Conservation (phyloP, 1,140 invertebrate genomes). For the Lordiphosa collinella region DNA sequence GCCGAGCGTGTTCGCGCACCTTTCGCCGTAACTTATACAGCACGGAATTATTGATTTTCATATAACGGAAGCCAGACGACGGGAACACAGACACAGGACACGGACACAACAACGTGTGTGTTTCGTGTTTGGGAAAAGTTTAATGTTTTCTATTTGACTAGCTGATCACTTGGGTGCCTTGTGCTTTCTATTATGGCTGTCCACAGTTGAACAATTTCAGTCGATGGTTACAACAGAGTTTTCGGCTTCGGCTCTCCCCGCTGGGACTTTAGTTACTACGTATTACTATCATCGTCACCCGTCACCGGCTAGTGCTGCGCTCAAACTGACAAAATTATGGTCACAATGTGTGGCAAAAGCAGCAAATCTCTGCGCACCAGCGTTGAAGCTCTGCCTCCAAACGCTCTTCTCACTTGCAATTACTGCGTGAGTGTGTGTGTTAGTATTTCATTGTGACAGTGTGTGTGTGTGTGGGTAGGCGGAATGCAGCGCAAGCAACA, state of each 20-base stretch:
- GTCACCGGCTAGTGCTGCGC: constrained; percentile 70
- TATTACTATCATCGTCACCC: constrained; percentile 50
- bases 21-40: constrained; percentile 76
- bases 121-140: not conserved
- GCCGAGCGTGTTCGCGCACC: constrained; percentile 53
- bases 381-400: constrained; percentile 41
- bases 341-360: constrained; percentile 39
- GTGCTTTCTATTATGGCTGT: constrained; percentile 17
- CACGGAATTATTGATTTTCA: constrained; percentile 74
- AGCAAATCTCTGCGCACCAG: constrained; percentile 68
- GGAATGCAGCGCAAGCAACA: constrained; percentile 35
- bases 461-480: constrained; percentile 16
- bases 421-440: constrained; percentile 18
- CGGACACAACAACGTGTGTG: constrained; percentile 33
- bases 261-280: constrained; percentile 8
- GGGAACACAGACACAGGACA: not conserved
- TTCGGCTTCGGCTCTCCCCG: not conserved
- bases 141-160: constrained; percentile 5
- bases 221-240: constrained; percentile 20
- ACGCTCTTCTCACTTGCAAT: constrained; percentile 47
- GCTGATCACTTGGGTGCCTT: constrained; percentile 20
- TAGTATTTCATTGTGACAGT: not conserved
- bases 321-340: constrained; percentile 71
- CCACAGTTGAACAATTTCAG: too few relatives aligned
- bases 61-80: constrained; percentile 60